Evolutionary conservation across 2,888 invertebrate genomes (phyloP), one percentile per base, ranked within the genome.

Genomic region (Dasysyrphus tricinctus): DNA sequence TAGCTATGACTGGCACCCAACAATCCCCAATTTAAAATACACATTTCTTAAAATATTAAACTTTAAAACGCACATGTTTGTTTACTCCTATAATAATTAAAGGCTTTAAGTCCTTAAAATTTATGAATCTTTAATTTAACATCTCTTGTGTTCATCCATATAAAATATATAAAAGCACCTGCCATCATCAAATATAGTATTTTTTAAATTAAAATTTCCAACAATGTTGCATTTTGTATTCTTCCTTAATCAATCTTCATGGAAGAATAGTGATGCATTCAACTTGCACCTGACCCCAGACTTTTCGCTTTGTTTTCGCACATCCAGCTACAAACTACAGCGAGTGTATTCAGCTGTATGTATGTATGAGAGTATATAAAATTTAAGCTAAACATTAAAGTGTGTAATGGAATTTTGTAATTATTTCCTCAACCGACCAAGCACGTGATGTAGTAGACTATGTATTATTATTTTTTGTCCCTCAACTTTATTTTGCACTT

Each of bases 401-500:
- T 78, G 82, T 79, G 75, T 83, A 83, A 84, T 79, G 63, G 51
- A 65, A 70, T 84, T 80, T 79, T 44, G 70, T 75, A 80, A 76
- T 75, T 65, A 84, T 84, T 84, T 84, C 83, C 83, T 84, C 59
- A 49, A 67, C 79, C 47, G 65, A 65, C 56, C 44, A 49, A 24
- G 70, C 83, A 84, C 79, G 83, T 84, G 83, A 79, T 84, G 59
- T 32, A 19, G 24, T 70, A 29, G 19, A 19, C 69, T 78, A 32
- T 54, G 12, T 3, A 49, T 19, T 37, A 49, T 65, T 51, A 39
- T 42, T 61, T 63, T 32, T 32, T 42, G 56, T 59, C 70, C 70
- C 16, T 75, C 80, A 75, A 75, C 69, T 47, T 29, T 63, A 51
- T 39, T 32, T n/a, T 61, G 12, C 44, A 42, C 24, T 19, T 59